phyloP scores from a whole-genome alignment of 2,113 vertebrate genomes.

The Psophia crepitans region DNA sequence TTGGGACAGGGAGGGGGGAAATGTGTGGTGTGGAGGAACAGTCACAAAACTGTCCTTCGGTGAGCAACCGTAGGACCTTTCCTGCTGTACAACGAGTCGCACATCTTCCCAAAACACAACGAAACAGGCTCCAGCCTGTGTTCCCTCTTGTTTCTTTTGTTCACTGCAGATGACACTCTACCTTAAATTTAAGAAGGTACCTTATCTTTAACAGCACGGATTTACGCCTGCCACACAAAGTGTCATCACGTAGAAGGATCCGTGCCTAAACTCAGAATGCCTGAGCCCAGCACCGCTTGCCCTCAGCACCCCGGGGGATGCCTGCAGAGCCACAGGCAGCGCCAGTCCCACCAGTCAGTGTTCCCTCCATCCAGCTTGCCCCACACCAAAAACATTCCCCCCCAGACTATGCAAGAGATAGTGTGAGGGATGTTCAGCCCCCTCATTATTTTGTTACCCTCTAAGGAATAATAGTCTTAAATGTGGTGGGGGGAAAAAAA shows the following conservation, averaged over 20 bases:
- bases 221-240: fast-evolving
- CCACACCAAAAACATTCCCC: not conserved
- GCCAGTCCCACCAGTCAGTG: fast-evolving
- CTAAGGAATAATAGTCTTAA: not conserved
- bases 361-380: not conserved
- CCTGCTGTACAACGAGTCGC: not conserved
- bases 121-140: not conserved
- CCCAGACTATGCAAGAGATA: not conserved
- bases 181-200: not conserved
- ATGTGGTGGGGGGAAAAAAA: not conserved
- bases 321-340: too few species aligned
- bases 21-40: not conserved
- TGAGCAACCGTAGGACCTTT: not conserved
- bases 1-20: fast-evolving
- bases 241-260: not conserved
- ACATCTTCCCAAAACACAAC: not conserved
- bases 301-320: fast-evolving
- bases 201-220: not conserved
- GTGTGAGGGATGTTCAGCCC: not conserved
- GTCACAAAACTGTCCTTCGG: not conserved
- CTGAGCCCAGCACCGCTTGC: fast-evolving
- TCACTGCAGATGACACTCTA: not conserved
- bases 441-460: not conserved
- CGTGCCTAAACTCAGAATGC: not conserved
- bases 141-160: not conserved